A percentile compares a stretch with the other conserved stretches of the same genome.
phyloP scores from a whole-genome alignment of 2,113 vertebrate species.

The Australoheros scitulus region DNA sequence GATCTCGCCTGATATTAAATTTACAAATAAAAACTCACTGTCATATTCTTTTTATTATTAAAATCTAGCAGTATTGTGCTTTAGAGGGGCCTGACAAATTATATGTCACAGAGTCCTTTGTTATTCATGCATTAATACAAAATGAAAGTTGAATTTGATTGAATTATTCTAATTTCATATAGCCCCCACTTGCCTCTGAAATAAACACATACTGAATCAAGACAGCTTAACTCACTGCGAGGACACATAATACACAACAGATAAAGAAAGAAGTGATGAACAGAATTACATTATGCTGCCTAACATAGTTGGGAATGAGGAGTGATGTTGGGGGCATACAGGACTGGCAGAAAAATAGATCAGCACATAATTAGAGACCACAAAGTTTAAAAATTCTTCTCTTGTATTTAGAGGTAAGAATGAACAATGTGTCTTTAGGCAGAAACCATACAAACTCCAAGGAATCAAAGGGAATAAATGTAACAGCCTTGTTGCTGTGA shows the following conservation, averaged over 20 bases:
- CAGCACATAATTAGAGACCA: slow-evolving; percentile 1
- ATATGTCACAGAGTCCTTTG: neutral
- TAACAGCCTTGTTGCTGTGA: slow-evolving; percentile 11
- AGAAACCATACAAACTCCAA: slow-evolving; percentile 8
- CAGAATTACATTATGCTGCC: neutral
- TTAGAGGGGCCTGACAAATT: neutral
- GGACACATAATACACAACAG: neutral
- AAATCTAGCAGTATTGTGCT: neutral
- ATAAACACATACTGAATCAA: slow-evolving; percentile 1
- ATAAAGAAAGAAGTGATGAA: slow-evolving; percentile 12
- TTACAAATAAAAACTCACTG: neutral
- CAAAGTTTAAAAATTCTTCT: slow-evolving; percentile 1
- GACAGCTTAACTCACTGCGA: neutral
- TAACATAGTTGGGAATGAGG: neutral
- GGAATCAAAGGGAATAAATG: slow-evolving; percentile 29
- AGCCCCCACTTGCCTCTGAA: neutral
- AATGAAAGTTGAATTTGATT: slow-evolving; percentile 2
- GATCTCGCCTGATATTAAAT: neutral
- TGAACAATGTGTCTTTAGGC: slow-evolving; percentile 8
- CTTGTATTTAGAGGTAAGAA: slow-evolving; percentile 1
- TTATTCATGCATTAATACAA: neutral
- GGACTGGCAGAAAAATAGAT: neutral
- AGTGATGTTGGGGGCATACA: neutral
- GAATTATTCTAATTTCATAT: slow-evolving; percentile 8
- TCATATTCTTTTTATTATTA: neutral